Base-by-base conservation (phyloP, 2,797 vertebrate genomes). In the Gymnopithys bicolor region DNA sequence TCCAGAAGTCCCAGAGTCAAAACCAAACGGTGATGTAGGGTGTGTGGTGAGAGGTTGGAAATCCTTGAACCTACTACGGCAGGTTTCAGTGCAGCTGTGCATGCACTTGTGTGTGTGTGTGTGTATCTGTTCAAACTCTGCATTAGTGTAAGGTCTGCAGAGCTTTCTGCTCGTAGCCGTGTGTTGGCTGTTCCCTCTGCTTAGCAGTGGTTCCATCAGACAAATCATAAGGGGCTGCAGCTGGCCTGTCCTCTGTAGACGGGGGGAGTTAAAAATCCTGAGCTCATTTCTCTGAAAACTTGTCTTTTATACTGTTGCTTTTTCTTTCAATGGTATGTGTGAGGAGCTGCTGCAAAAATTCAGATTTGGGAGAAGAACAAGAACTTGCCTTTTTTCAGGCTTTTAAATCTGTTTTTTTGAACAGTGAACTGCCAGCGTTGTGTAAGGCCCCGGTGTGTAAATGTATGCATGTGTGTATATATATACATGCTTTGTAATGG, bases 91-190 rank as follows among this genome's bases (percentile, higher is more conserved):
- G 51, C 13, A 33, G n/a, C 24, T 15, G 5, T 30, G 16, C 19
- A 4, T 16, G 17, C 8, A 1, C 3, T 33, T 33, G 33, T 33
- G 33, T 33, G 7, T 0, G 3, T n/a, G 3, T 9, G 0, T 16
- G 4, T 10, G 32, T 4, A 3, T 28, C 8, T 27, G 12, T 27
- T 45, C 7, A 35, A 55, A 48, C 27, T 18, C 11, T 28, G 30
- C 5, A 7, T 32, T 14, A 18, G 9, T 7, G 4, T 9, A 30
- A 55, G 32, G 32, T 19, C 9, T 78, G 11, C 49, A 13, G 39
- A 69, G 35, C 45, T 71, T 41, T 69, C 27, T 19, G 2, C 2
- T 13, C 22, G 11, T 0, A 5, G 30, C 9, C 2, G 1, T 4
- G 3, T 19, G 13, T 21, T n/a, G 16, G 23, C 17, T 49, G 37